These are phyloP conservation scores for Coboldia fuscipes DNA, from an alignment of 1,140 invertebrate genomes.

Conservation along the genomic window DNA sequence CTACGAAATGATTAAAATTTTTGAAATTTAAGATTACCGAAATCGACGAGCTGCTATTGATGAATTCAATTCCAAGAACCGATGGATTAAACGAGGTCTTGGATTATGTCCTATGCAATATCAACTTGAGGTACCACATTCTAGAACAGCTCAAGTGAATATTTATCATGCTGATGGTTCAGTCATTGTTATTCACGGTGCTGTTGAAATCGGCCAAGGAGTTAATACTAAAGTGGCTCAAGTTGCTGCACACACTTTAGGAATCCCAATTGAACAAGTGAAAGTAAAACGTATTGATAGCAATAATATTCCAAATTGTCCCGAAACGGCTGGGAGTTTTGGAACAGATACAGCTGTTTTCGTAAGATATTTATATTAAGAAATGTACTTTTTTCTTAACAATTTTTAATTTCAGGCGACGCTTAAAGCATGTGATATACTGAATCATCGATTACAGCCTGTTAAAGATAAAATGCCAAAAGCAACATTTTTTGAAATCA, in stretches of 20 bases:
- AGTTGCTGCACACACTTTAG: conserved; percentile 44
- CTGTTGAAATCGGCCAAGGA: conserved; percentile 62
- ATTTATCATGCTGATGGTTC: conserved; percentile 50
- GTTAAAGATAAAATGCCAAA: conserved; percentile 31
- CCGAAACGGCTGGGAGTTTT: too few relatives aligned
- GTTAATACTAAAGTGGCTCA: conserved; percentile 52
- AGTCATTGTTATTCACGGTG: conserved; percentile 43
- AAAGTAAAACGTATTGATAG: conserved; percentile 42
- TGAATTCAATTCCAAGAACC: conserved; percentile 37
- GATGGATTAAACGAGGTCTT: conserved; percentile 50
- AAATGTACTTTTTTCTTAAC: too few relatives aligned
- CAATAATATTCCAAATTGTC: conserved; percentile 41
- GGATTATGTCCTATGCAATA: conserved; percentile 39
- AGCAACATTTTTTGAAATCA: conserved; percentile 39
- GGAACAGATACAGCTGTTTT: too few relatives aligned
- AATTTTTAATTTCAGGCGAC: too few relatives aligned
- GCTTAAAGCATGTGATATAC: conserved; percentile 39
- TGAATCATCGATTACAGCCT: conserved; percentile 37
- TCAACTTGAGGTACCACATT: conserved; percentile 24
- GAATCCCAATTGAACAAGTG: conserved; percentile 45
- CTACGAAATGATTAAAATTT: too few relatives aligned
- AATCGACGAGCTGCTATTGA: conserved; percentile 25
- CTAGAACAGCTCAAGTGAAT: conserved; percentile 35
- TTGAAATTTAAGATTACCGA: conserved; percentile 36
- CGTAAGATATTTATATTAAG: too few relatives aligned